Conservation (phyloP, 2,888 invertebrate genomes). For the Autographa pulchrina region DNA sequence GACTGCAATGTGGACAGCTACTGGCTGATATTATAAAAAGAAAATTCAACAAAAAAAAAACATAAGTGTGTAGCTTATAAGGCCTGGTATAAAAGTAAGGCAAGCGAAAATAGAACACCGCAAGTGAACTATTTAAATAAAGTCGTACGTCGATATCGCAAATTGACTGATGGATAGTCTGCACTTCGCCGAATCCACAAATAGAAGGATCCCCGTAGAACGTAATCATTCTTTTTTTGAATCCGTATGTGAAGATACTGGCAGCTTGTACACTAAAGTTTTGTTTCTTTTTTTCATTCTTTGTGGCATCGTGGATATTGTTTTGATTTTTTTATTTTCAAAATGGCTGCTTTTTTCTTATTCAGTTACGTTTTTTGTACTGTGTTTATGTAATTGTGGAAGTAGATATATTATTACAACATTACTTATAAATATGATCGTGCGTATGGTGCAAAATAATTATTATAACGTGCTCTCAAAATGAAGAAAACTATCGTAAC, state of each 20-base stretch:
- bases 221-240: conserved; percentile 37
- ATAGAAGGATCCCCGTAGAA: conserved; percentile 28
- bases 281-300: not conserved
- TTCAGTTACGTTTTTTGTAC: too few species aligned
- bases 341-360: not conserved
- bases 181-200: conserved; percentile 26
- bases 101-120: conserved; percentile 1
- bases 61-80: not conserved
- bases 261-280: not conserved
- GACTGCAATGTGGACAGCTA: too few species aligned
- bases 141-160: conserved; percentile 28
- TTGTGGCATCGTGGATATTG: not conserved
- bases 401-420: too few species aligned
- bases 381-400: not conserved
- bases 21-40: too few species aligned
- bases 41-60: too few species aligned
- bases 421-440: too few species aligned
- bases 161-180: conserved; percentile 57
- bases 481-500: not conserved
- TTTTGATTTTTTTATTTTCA: not conserved
- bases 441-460: too few species aligned
- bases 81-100: not conserved
- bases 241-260: not conserved
- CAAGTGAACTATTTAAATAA: conserved; percentile 15
- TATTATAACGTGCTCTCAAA: not conserved